Evolutionary conservation across 2,888 invertebrate species (phyloP).

Genomic region (Cosmopolites sordidus): DNA sequence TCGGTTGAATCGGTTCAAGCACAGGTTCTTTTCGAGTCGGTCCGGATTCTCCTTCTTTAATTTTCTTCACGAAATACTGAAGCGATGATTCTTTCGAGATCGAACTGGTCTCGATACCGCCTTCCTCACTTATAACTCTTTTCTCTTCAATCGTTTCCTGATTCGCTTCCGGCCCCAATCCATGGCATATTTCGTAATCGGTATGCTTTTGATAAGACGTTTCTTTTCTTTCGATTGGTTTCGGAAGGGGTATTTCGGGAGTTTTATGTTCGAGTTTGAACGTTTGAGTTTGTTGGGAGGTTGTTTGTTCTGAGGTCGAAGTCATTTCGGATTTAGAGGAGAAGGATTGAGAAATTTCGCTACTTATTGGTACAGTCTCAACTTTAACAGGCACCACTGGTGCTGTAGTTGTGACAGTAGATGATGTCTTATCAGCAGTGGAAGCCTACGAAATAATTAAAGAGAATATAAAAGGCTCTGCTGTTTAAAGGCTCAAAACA

Average conservation of each 20-base stretch:
- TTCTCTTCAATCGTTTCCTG: conserved; percentile 33
- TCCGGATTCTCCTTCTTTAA: conserved; percentile 51
- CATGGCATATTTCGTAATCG: conserved; percentile 35
- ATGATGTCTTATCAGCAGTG: conserved; percentile 39
- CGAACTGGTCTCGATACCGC: conserved; percentile 54
- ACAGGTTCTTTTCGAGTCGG: conserved; percentile 44
- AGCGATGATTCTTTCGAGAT: conserved; percentile 63
- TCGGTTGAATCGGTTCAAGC: conserved; percentile 32
- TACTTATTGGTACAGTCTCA: conserved; percentile 30
- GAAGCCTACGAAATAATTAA: conserved; percentile 36
- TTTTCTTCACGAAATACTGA: conserved; percentile 63
- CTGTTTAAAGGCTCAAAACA: too few species aligned
- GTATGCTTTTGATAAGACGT: conserved; percentile 33
- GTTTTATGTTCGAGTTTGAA: conserved; percentile 43
- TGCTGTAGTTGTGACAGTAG: conserved; percentile 33
- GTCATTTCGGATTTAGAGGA: conserved; percentile 43
- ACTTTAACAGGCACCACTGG: conserved; percentile 32
- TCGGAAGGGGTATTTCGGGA: conserved; percentile 39
- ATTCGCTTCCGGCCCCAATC: conserved; percentile 20
- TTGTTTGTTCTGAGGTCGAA: conserved; percentile 41
- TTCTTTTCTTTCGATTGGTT: conserved; percentile 32
- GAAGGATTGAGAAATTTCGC: conserved; percentile 35
- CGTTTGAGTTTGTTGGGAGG: conserved; percentile 43
- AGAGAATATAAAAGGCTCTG: conserved; percentile 15
- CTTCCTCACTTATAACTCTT: conserved; percentile 34